A percentile compares a stretch with the other conserved stretches of the same genome.
These are phyloP conservation scores for Cacatua alba DNA, from an alignment of 2,113 vertebrate genomes.

Conservation along the genomic window DNA sequence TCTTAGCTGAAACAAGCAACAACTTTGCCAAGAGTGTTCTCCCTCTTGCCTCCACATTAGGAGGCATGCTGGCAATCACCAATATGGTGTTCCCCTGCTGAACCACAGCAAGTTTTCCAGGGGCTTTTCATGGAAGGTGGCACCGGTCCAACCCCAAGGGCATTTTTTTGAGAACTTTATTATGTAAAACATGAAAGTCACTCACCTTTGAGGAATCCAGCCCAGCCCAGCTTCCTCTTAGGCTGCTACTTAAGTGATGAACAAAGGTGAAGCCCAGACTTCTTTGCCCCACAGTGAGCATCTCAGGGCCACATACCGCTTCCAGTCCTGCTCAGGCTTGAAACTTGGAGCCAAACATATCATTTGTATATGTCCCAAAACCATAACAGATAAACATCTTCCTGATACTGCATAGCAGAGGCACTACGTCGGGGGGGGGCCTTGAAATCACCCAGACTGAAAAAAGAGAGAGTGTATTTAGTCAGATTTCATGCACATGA, in stretches of 20 bases:
- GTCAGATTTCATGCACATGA: background rate
- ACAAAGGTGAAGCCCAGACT: background rate
- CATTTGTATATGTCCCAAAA: background rate
- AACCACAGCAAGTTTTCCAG: background rate
- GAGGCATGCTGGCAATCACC: background rate
- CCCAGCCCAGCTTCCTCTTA: background rate
- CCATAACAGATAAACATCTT: slow-evolving; percentile 29
- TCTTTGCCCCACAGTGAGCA: background rate
- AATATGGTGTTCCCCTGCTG: background rate
- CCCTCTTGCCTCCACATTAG: background rate
- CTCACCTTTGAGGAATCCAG: slow-evolving; percentile 7
- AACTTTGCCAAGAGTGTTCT: background rate
- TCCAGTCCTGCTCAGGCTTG: slow-evolving; percentile 32
- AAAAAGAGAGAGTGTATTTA: background rate
- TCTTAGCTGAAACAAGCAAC: slow-evolving; percentile 49
- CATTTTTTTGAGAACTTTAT: background rate
- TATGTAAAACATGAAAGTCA: slow-evolving; percentile 6
- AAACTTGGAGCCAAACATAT: background rate
- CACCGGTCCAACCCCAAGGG: background rate
- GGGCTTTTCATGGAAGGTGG: background rate
- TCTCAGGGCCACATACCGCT: background rate
- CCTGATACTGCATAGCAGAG: background rate
- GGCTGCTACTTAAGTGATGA: background rate
- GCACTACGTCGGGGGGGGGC: background rate
- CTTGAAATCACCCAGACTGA: background rate